Conservation (phyloP, 2,888 invertebrate genomes). For the Lycaena phlaeas region DNA sequence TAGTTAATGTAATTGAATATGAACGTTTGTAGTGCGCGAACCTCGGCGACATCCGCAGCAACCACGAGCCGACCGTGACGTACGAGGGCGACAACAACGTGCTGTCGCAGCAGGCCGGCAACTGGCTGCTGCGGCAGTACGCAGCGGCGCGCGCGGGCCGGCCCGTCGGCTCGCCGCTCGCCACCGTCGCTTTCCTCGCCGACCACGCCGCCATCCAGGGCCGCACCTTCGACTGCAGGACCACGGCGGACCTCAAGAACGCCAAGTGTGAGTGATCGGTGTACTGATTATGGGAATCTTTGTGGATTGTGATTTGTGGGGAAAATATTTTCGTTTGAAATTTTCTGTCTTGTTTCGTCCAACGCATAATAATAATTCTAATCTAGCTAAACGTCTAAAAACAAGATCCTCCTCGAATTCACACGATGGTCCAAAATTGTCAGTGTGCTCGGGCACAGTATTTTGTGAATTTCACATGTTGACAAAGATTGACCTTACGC, state of each 20-base stretch:
- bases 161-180: constrained; percentile 77
- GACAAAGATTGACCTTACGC: too few species aligned
- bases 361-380: too few species aligned
- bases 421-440: too few species aligned
- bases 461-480: too few species aligned
- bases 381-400: too few species aligned
- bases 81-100: constrained; percentile 97
- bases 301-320: too few species aligned
- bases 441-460: too few species aligned
- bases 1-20: too few species aligned
- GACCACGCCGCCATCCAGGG: constrained; percentile 25
- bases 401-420: too few species aligned
- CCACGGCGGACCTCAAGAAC: constrained; percentile 36
- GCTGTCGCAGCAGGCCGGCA: constrained; percentile 89
- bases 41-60: constrained; percentile 86
- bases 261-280: constrained; percentile 40
- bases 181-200: constrained; percentile 79
- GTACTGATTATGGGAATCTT: background rate
- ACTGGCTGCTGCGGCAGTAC: constrained; percentile 86
- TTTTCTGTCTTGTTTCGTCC: too few species aligned
- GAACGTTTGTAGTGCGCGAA: constrained; percentile 76
- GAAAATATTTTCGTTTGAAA: too few species aligned
- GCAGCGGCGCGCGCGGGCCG: constrained; percentile 50
- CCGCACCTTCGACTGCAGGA: constrained; percentile 29
- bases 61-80: constrained; percentile 92